A percentile compares a stretch with the other conserved stretches of the same genome.
Conservation (phyloP, 2,888 invertebrate genomes). For the Clivina fossor region DNA sequence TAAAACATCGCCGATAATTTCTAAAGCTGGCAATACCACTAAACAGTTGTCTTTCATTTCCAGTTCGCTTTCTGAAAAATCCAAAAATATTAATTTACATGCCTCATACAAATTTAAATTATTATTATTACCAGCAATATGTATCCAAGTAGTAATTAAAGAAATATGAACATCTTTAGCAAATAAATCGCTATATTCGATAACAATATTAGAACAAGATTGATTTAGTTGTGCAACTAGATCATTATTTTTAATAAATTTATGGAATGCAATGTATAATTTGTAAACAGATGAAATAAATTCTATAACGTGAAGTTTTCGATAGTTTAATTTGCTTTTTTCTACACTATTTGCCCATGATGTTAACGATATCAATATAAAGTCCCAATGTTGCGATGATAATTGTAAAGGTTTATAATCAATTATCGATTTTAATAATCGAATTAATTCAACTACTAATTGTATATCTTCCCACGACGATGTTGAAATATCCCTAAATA, state of each 20-base stretch:
- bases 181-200: slow-evolving; percentile 81
- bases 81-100: slow-evolving; percentile 8
- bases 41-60: background rate
- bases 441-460: slow-evolving; percentile 52
- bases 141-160: slow-evolving; percentile 58
- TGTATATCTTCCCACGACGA: slow-evolving; percentile 47
- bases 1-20: slow-evolving; percentile 20
- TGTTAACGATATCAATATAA: slow-evolving; percentile 68
- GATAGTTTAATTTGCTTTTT: slow-evolving; percentile 51
- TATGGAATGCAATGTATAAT: slow-evolving; percentile 55
- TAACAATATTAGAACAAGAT: slow-evolving; percentile 49
- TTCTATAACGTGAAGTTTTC: slow-evolving; percentile 58
- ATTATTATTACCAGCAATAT: slow-evolving; percentile 50
- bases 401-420: slow-evolving; percentile 43
- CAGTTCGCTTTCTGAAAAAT: slow-evolving; percentile 24
- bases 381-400: slow-evolving; percentile 69
- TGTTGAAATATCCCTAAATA: slow-evolving; percentile 44
- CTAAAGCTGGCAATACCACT: slow-evolving; percentile 15
- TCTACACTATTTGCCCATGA: slow-evolving; percentile 64
- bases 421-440: slow-evolving; percentile 50
- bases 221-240: slow-evolving; percentile 41
- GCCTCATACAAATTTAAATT: slow-evolving; percentile 15
- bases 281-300: slow-evolving; percentile 58
- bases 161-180: slow-evolving; percentile 62
- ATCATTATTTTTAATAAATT: slow-evolving; percentile 52